Conservation (phyloP, 1,140 invertebrate genomes). For the Artemia franciscana region DNA sequence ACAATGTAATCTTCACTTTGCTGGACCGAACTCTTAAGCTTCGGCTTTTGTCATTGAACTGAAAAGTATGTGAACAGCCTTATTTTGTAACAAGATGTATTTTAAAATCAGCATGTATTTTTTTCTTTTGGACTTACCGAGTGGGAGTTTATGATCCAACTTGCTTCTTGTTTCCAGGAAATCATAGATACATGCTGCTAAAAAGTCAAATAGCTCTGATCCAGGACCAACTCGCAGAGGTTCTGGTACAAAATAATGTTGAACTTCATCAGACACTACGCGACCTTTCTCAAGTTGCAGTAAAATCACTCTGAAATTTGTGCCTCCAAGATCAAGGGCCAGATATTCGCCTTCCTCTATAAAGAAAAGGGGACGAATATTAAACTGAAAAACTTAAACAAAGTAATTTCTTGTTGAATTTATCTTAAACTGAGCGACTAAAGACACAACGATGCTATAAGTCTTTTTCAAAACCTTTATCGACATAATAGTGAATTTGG, state of each 20-base stretch:
- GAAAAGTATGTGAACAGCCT: no score
- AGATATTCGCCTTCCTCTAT: constrained; percentile 41
- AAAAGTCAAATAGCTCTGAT: constrained; percentile 41
- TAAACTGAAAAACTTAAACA: constrained; percentile 5
- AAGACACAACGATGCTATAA: no score
- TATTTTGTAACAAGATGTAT: no score
- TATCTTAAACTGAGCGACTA: no score
- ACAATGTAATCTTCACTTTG: no score
- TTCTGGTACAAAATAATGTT: constrained; percentile 30
- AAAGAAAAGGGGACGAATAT: constrained; percentile 15
- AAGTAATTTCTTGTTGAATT: no score
- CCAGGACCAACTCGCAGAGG: constrained; percentile 28
- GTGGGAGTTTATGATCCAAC: constrained; percentile 29
- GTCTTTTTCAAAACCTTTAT: no score
- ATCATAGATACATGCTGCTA: constrained; percentile 43
- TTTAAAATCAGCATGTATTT: no score
- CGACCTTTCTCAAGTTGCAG: constrained; percentile 30
- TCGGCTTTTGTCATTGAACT: no score
- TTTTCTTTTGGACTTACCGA: constrained; percentile 24
- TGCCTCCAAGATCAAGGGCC: constrained; percentile 52
- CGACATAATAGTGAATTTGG: no score
- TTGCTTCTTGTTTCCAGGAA: constrained; percentile 35
- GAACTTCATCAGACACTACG: constrained; percentile 23
- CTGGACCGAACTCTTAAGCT: no score
- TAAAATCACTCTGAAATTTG: constrained; percentile 49